phyloP scores from a whole-genome alignment of 2,888 invertebrate genomes.

The Synanthedon andrenaeformis region DNA sequence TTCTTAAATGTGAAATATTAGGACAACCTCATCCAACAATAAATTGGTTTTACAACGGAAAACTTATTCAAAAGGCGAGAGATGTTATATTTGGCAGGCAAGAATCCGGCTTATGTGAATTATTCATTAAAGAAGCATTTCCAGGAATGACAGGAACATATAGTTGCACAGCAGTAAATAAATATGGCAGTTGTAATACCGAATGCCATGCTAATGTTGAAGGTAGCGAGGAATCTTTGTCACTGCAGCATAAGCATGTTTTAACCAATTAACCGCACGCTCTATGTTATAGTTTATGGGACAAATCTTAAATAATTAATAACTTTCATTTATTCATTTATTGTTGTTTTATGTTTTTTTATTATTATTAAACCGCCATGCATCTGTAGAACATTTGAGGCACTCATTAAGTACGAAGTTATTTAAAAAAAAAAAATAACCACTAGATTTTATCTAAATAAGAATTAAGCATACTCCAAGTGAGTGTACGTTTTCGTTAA shows the following conservation, averaged over 20 bases:
- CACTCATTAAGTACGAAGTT: no score
- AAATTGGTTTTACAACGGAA: conserved; percentile 82
- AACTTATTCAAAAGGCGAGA: conserved; percentile 79
- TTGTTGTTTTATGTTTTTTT: conserved; percentile 3
- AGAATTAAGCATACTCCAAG: no score
- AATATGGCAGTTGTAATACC: conserved; percentile 84
- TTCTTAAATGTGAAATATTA: conserved; percentile 77
- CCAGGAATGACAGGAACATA: conserved; percentile 93
- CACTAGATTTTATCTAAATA: no score
- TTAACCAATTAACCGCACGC: background rate
- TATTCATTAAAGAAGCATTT: conserved; percentile 88
- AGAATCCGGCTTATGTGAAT: conserved; percentile 81
- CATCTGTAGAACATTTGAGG: conserved; percentile 38
- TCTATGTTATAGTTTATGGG: no score
- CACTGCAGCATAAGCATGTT: background rate
- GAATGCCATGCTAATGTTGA: conserved; percentile 83
- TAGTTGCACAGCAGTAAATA: conserved; percentile 84
- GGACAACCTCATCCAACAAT: conserved; percentile 86
- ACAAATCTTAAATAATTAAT: background rate
- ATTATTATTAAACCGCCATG: conserved; percentile 34
- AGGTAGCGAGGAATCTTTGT: conserved; percentile 66
- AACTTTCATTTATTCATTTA: conserved; percentile 11
- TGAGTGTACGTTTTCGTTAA: no score
- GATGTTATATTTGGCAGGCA: conserved; percentile 81
- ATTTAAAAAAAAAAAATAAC: no score